Conservation (phyloP, 1,140 invertebrate species). For the Sinonovacula constricta region DNA sequence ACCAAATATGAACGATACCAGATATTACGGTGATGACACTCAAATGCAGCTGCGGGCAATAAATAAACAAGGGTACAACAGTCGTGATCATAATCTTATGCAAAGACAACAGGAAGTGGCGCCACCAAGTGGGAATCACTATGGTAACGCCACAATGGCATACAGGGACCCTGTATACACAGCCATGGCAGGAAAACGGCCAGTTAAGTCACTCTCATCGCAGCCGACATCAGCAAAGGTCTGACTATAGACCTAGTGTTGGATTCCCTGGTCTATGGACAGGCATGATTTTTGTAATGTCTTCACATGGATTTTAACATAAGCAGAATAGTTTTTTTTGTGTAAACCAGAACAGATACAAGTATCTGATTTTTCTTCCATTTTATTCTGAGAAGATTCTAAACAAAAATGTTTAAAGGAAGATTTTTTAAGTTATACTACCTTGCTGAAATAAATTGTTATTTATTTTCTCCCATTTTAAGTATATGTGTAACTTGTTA, state of each 20-base stretch:
- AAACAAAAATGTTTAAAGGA: background rate
- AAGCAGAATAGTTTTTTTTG: background rate
- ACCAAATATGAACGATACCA: no score
- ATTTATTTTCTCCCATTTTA: no score
- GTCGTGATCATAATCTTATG: no score
- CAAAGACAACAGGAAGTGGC: constrained; percentile 37
- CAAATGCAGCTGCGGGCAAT: no score
- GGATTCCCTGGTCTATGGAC: no score
- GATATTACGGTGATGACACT: no score
- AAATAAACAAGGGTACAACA: no score
- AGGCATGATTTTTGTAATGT: no score
- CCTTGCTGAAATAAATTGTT: no score
- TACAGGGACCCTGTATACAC: constrained; percentile 49
- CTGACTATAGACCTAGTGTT: constrained; percentile 16
- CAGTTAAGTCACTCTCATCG: constrained; percentile 44
- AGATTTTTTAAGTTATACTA: constrained; percentile 4
- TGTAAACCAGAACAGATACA: background rate
- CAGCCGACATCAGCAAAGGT: constrained; percentile 51
- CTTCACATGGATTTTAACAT: background rate
- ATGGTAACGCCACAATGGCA: constrained; percentile 37
- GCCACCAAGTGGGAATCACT: constrained; percentile 27
- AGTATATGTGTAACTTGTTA: no score
- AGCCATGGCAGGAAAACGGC: constrained; percentile 45
- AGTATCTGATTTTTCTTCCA: background rate
- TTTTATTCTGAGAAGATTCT: background rate